Base-by-base conservation (phyloP, 2,797 vertebrate species). In the Takifugu rubripes region DNA sequence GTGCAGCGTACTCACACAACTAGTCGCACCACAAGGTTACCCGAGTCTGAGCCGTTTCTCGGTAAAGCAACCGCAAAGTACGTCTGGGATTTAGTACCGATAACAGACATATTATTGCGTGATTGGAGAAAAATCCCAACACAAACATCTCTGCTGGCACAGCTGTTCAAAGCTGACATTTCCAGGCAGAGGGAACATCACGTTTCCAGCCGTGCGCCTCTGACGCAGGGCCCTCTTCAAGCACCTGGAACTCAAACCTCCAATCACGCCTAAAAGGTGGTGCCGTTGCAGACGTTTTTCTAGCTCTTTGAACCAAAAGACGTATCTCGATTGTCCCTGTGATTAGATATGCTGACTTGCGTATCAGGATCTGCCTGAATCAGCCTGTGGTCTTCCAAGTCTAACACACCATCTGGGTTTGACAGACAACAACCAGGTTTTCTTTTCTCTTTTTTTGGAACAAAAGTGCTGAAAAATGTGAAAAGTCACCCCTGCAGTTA, bases 371-470 rank as follows among this genome's bases (percentile, higher is more conserved):
- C 59, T 65, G 65, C 78, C 67, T 76, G 72, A 81, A 82, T 88
- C 86, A 84, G 84, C 83, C 78, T 54, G 64, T 69, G 78, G 75
- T 83, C 83, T 83, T 81, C 42, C 75, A 77, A 76, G 81, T 85
- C 79, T 77, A 77, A 70, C 75, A 72, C 80, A 82, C 80, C 86
- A 88, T 88, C 82, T 88, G 83, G 62, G 79, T 75, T 40, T 40
- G 77, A 75, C 86, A 89, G 84, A 85, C 79, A 82, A 85, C 85
- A 75, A 80, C 79, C 64, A 68, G 55, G 63, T 69, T 74, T 81
- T 82, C 72, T 29, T 43, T 64, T 66, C 52, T 63, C 67, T 73
- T 81, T 79, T 72, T 31, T 45, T 44, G 61, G 61, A 58, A 68
- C 84, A 87, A 48, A 48, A 82, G 53, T 3, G 82, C 87, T 86